Evolutionary conservation across 2,113 vertebrate genomes (phyloP).

Genomic region (Hydrolagus affinis): DNA sequence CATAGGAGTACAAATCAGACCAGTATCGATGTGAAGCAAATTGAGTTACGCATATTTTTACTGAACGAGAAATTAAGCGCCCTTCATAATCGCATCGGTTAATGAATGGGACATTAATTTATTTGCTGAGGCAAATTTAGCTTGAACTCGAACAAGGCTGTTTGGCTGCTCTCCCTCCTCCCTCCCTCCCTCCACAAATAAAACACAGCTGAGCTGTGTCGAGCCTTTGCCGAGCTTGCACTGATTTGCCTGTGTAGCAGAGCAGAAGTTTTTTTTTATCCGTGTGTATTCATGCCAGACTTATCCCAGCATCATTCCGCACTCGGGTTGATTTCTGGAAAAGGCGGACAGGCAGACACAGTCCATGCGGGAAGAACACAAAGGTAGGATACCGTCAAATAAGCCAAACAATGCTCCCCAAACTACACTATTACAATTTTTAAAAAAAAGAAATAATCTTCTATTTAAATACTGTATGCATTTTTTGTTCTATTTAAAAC

Average conservation of each 20-base stretch:
- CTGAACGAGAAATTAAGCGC: background rate
- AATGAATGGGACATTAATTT: conserved; percentile 5
- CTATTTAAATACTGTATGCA: no score
- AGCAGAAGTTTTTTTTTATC: conserved; percentile 81
- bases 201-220: background rate
- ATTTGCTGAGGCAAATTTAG: background rate
- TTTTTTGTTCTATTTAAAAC: no score
- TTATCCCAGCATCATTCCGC: conserved; percentile 66
- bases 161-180: no score
- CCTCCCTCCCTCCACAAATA: no score
- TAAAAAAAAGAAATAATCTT: no score
- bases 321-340: conserved; percentile 38
- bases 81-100: background rate
- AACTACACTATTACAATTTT: background rate
- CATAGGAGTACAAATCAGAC: no score
- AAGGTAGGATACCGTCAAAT: background rate
- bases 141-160: background rate
- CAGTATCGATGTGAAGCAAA: no score
- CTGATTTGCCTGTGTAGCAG: conserved; percentile 87
- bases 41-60: background rate
- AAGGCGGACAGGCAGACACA: background rate
- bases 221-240: conserved; percentile 60
- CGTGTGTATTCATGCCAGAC: conserved; percentile 90
- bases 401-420: no score
- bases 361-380: background rate